Base-by-base conservation (phyloP, 2,888 invertebrate genomes). In the Opisthograptis luteolata region DNA sequence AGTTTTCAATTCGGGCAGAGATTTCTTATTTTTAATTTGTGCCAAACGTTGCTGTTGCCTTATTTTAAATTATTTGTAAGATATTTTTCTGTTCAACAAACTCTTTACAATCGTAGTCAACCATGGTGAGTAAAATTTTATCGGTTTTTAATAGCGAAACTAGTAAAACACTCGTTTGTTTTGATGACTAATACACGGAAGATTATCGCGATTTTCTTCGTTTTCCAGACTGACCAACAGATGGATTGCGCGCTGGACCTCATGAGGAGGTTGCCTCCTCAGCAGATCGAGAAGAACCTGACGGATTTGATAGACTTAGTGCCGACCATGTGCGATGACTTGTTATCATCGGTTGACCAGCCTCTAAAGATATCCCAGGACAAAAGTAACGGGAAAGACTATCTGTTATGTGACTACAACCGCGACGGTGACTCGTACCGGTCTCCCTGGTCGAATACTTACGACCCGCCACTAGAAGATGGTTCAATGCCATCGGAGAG, bases 401-500 rank as follows among this genome's bases (percentile, higher is more conserved):
- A 99, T 85, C 92, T 99, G 51, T 91, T 99, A 13, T 99, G 99
- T 84, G 99, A 99, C 91, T 99, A 99, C 81, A 99, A 99, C 87
- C 94, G 99, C 65, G 99, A 99, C 85, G 99, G 99, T 13, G 99
- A 99, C 88, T 99, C 98, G 0, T 99, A 99, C 87, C 94, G 97
- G 73, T 99, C 99, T 12, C 99, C 99, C 1, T 99, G 99, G 99
- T 99, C 98, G 62, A 99, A 99, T 85, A 96, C 96, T 0, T 99
- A 99, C 74, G 98, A 99, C 82, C 99, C 99, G 9, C 97, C 98
- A 0, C 87, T 99, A 61, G 99, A 99, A 83, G 99, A 99, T 92
- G 99, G 99, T 1, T 97, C 98, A 9, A 96, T 99, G 96, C 99
- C 99, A 8, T 98, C 99, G 9, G 99, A 99, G 74, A 94, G 96